Evolutionary conservation across 2,888 invertebrate genomes (phyloP).

Genomic region (Rhaphigaster nebulosa): DNA sequence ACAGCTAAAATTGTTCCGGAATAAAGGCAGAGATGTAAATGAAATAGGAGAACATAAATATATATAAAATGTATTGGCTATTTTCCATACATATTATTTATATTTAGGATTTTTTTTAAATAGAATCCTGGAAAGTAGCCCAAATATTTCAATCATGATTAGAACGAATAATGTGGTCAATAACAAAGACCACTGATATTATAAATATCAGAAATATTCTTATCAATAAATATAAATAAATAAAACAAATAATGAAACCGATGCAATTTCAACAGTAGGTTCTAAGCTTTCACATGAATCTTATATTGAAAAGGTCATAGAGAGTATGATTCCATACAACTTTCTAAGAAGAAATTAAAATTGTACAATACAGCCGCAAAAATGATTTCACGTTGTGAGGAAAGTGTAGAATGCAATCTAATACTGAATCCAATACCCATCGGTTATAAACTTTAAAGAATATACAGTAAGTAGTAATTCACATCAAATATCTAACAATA

Average conservation of each 20-base stretch:
- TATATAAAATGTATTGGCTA: neutral
- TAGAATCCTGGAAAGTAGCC: neutral
- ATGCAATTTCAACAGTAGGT: neutral
- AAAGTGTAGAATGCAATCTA: neutral
- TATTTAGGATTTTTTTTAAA: neutral
- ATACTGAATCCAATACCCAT: neutral
- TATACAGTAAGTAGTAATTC: neutral
- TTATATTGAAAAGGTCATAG: neutral
- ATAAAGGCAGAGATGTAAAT: neutral
- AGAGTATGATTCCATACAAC: neutral
- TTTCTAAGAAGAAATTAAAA: constrained; percentile 14
- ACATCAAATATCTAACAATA: too few species aligned
- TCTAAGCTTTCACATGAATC: neutral
- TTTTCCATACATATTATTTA: neutral
- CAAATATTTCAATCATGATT: neutral
- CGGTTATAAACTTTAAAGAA: neutral
- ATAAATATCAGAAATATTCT: neutral
- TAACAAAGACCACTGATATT: neutral
- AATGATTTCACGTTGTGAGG: neutral
- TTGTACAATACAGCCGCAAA: neutral
- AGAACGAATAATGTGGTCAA: neutral
- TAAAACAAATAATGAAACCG: neutral
- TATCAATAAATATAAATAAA: neutral
- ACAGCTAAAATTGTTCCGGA: too few species aligned
- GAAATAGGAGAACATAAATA: neutral